Percentiles rank a stretch among this genome's conserved stretches.
Conservation (phyloP, 1,140 invertebrate species). For the Calosoma granatense region DNA sequence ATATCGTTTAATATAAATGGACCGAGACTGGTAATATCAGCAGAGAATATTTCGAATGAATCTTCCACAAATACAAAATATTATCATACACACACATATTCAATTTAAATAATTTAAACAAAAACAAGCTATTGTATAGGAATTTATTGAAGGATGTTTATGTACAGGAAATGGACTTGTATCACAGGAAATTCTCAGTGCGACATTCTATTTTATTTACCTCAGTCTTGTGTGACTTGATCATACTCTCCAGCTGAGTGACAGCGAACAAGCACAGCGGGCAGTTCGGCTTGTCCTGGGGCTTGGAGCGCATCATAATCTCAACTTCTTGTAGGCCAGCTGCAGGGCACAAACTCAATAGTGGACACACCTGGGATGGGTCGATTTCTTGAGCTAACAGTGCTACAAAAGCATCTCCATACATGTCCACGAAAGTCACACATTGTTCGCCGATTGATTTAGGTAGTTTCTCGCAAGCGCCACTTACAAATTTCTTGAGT, state of each 20-base stretch:
- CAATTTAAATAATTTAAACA: too few species aligned
- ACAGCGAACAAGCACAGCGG: slow-evolving; percentile 76
- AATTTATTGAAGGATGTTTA: slow-evolving; percentile 7
- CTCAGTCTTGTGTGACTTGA: slow-evolving; percentile 60
- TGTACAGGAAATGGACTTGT: background rate
- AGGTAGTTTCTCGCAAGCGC: slow-evolving; percentile 59
- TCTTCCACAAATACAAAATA: too few species aligned
- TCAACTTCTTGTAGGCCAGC: slow-evolving; percentile 37
- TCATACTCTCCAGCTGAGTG: slow-evolving; percentile 52
- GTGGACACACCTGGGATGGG: slow-evolving; percentile 52
- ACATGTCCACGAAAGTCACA: slow-evolving; percentile 60
- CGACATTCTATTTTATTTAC: slow-evolving; percentile 39
- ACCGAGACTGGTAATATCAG: too few species aligned
- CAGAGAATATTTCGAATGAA: too few species aligned
- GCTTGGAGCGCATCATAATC: slow-evolving; percentile 40
- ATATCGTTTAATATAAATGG: too few species aligned
- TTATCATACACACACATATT: too few species aligned
- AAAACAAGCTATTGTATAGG: slow-evolving; percentile 3
- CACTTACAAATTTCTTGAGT: slow-evolving; percentile 52
- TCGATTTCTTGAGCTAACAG: slow-evolving; percentile 72
- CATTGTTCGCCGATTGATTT: slow-evolving; percentile 53
- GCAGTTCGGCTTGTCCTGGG: slow-evolving; percentile 51
- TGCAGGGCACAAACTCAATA: slow-evolving; percentile 36
- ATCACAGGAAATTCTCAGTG: slow-evolving; percentile 8
- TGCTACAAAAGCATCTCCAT: slow-evolving; percentile 65